Conservation (phyloP, 2,797 vertebrate genomes). For the Nasua narica region DNA sequence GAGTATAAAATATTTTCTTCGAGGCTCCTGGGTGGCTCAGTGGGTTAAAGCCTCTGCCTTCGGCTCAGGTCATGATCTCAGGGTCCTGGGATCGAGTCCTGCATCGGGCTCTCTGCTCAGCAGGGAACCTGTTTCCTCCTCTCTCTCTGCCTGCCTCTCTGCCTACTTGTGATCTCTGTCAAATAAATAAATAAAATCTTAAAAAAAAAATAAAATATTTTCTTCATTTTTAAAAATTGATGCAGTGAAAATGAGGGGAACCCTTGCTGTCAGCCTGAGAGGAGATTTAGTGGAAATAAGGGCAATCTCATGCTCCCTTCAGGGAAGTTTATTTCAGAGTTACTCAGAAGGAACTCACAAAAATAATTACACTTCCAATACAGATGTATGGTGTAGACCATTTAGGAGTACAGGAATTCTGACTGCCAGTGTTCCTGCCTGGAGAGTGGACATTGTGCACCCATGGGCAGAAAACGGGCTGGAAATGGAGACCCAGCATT, state of each 20-base stretch:
- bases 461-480: neutral
- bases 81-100: no score
- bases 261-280: neutral
- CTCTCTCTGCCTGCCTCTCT: no score
- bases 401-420: neutral
- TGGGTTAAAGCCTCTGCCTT: no score
- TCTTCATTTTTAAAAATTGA: neutral
- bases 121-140: no score
- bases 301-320: neutral
- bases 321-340: neutral
- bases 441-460: no score
- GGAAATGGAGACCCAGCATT: neutral
- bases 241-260: neutral
- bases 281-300: neutral
- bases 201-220: neutral
- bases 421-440: neutral
- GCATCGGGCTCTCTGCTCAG: no score
- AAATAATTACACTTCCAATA: neutral
- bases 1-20: neutral
- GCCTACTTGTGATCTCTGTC: no score
- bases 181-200: no score
- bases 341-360: neutral
- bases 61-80: no score
- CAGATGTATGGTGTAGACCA: neutral
- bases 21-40: no score